Conservation (phyloP, 2,888 invertebrate genomes). For the Sepioteuthis lessoniana region DNA sequence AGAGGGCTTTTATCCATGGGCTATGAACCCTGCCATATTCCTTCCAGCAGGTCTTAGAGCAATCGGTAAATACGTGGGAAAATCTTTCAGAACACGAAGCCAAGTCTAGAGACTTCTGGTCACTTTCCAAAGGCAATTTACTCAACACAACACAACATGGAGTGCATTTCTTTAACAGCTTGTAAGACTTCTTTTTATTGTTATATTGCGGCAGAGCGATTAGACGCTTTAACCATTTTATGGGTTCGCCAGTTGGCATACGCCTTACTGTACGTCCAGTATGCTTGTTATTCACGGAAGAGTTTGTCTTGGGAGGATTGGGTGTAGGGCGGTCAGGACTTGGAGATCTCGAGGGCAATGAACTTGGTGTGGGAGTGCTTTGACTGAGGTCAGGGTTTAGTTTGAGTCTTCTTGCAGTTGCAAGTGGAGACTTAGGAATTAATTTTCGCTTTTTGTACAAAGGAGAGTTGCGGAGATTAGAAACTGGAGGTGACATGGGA, state of each 20-base stretch:
- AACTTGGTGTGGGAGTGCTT: not conserved
- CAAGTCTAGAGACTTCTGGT: not conserved
- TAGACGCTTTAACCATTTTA: conserved; percentile 16
- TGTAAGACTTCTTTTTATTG: conserved; percentile 34
- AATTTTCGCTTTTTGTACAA: conserved; percentile 36
- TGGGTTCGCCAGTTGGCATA: not conserved
- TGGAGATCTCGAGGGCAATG: too few species aligned
- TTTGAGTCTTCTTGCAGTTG: conserved; percentile 41
- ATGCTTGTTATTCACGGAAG: not conserved
- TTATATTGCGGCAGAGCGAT: not conserved
- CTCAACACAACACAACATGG: conserved; percentile 34
- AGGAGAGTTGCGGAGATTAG: conserved; percentile 38
- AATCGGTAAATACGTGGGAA: not conserved
- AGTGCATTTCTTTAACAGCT: not conserved
- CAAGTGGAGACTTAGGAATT: conserved; percentile 37
- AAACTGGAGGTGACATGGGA: not conserved
- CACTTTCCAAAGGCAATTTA: conserved; percentile 16
- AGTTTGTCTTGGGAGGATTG: not conserved
- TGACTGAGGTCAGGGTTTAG: not conserved
- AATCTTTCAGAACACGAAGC: not conserved
- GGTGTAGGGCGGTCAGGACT: not conserved
- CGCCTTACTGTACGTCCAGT: conserved; percentile 3
- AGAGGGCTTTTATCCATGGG: conserved; percentile 19
- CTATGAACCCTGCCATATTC: conserved; percentile 35
- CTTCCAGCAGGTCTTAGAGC: not conserved